A percentile compares a stretch with the other conserved stretches of the same genome.
Evolutionary conservation across 2,113 vertebrate species (phyloP).

Genomic region (Axis porcinus): DNA sequence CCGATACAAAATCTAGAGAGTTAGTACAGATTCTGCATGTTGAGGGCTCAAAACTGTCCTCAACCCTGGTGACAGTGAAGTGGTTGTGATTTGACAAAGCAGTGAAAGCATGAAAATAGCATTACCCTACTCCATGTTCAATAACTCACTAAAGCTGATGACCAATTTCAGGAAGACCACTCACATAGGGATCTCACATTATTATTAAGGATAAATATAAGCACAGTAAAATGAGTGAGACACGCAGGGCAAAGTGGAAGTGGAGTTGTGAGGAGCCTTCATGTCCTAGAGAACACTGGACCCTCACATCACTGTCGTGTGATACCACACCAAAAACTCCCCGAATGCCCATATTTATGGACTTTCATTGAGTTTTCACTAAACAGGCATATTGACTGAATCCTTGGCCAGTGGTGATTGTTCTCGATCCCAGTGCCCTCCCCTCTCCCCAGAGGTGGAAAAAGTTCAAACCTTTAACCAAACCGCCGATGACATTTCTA

Average conservation of each 20-base stretch:
- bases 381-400: not conserved
- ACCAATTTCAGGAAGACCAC: not conserved
- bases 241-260: not conserved
- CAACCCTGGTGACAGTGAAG: not conserved
- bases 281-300: not conserved
- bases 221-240: not conserved
- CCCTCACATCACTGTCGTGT: accelerated
- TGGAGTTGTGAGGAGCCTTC: accelerated
- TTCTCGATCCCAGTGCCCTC: not conserved
- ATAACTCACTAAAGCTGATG: not conserved
- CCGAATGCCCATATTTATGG: accelerated
- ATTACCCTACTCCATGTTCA: not conserved
- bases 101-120: accelerated
- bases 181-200: accelerated
- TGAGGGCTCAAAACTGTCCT: not conserved
- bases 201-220: not conserved
- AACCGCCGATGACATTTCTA: not conserved
- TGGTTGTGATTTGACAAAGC: not conserved
- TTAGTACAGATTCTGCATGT: not conserved
- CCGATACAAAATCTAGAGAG: accelerated
- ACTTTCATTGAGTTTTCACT: not conserved
- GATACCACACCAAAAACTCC: not conserved
- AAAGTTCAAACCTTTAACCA: not conserved
- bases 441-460: not conserved
- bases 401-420: not conserved